phyloP scores from a whole-genome alignment of 2,113 vertebrate genomes.

The Conger conger region DNA sequence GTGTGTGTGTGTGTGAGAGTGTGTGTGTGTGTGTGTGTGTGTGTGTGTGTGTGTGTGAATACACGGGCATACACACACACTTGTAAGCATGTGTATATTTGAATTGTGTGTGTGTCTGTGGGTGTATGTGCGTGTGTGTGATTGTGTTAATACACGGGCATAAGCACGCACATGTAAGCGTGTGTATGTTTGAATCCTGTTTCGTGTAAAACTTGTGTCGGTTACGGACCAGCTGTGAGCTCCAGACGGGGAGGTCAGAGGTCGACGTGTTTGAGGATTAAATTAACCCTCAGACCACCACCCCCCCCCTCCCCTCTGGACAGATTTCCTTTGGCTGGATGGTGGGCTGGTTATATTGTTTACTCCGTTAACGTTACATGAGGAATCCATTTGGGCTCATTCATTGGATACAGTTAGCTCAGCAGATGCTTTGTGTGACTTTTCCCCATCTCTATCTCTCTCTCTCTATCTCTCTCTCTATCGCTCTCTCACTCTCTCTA shows the following conservation, averaged over 20 bases:
- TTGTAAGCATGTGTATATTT: not conserved
- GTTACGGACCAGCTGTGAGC: conserved; percentile 39
- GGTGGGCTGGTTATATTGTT: not conserved
- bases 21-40: conserved; percentile 22
- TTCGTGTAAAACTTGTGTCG: conserved; percentile 1
- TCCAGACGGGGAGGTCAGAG: conserved; percentile 35
- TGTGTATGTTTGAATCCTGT: not conserved
- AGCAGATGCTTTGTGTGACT: too few species aligned
- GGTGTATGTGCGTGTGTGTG: conserved; percentile 60
- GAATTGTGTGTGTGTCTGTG: conserved; percentile 14
- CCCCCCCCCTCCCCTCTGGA: conserved; percentile 4
- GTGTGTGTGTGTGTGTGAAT: conserved; percentile 44
- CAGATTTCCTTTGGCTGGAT: not conserved
- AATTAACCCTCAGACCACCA: conserved; percentile 29
- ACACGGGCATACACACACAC: not conserved
- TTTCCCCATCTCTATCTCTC: too few species aligned
- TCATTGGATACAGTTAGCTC: too few species aligned
- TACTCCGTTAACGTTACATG: not conserved
- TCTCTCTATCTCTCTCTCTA: not conserved
- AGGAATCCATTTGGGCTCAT: not conserved
- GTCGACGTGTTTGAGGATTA: conserved; percentile 38
- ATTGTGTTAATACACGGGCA: not conserved
- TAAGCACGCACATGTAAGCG: conserved; percentile 5
- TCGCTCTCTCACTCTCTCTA: not conserved
- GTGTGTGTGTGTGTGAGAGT: conserved; percentile 24